Evolutionary conservation across 1,140 invertebrate genomes (phyloP), one percentile per base, ranked within the genome.

Genomic region (Pogonomyrmex californicus): DNA sequence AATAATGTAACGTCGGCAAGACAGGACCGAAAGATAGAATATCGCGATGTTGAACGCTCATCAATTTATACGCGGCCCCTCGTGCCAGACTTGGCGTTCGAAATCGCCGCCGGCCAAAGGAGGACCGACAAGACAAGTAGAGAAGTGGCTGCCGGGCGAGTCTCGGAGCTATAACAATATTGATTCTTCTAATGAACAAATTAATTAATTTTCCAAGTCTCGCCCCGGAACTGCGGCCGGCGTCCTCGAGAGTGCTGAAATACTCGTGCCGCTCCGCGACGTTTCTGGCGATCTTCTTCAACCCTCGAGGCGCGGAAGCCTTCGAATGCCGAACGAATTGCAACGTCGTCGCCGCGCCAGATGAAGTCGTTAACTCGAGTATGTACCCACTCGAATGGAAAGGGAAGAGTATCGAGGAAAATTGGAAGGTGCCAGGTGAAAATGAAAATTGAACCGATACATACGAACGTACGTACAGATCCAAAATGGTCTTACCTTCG

Each of bases 291-390:
- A 56, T 5, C 83, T 54, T 49, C 65, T 44, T 73, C 70, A 51
- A 7, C 76, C 10, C 49, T 83, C 68, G 41, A 54, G 36, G 56
- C 23, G 23, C 23, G 23, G 23, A 23, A 23, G 23, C 54, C 70
- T 56, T 49, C 12, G 62, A 66, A 66, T 33, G 51, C 85, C 78
- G 79, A 88, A 68, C 85, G 71, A 70, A 65, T 56, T 58, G 51
- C 60, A 78, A 66, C 66, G 83, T 68, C 81, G 73, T 38, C 70
- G 56, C n/a, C 17, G 49, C 66, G 23, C 79, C 87, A 88, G 87
- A 93, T 92, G 91, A 93, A 93, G 92, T 93, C 92, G 93, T 93
- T 93, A 93, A 93, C 92, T 93, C 90, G 89, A 93, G 92, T 92
- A 91, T 91, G 93, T 93, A 93, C 92, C 86, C 88, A 91, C 92